Evolutionary conservation across 2,888 invertebrate genomes (phyloP), one percentile per base, ranked within the genome.

Genomic region (Nemurella pictetii): DNA sequence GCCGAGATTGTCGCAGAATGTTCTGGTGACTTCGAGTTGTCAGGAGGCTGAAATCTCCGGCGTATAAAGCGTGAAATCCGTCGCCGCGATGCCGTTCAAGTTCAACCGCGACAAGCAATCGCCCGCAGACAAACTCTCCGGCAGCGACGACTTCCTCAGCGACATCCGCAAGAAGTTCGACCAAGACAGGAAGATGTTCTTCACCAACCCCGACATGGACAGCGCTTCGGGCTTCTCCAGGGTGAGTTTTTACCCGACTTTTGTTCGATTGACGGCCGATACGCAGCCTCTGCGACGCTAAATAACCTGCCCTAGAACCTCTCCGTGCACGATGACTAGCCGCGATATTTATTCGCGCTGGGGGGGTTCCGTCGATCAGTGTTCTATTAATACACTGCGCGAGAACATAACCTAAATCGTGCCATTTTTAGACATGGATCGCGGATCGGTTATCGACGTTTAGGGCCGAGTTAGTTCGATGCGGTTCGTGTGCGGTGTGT

Each of bases 81-180:
- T 25, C 0, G 30, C 73, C 29, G 86, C 30, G 78, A 88, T 88
- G 87, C 87, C 88, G 86, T 88, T 88, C 87, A 87, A 88, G 80
- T 88, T 88, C 86, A 55, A 55, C 55, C 87, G 88, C 83, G 88
- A 89, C 85, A 88, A 87, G 86, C 88, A 88, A 20, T 88, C 87
- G 83, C 86, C 89, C 26, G 88, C 88, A 85, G 89, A 89, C 77
- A 87, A 88, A 74, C 88, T 88, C 78, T 88, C 88, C 84, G 87
- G 88, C 25, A 87, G 89, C 15, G 89, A 89, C 87, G 89, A 89
- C 85, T 87, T 89, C 55, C 87, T 89, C 4, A 87, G 89, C 86
- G 89, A 89, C 80, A 86, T 89, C 80, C 87, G 87, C 80, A 88
- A 88, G 80, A 86, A 88, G 80, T 86, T 89, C 26, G 88, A 88